Evolutionary conservation across 2,113 vertebrate species (phyloP), one percentile per base, ranked within the genome.

Genomic region (Halichoerus grypus): DNA sequence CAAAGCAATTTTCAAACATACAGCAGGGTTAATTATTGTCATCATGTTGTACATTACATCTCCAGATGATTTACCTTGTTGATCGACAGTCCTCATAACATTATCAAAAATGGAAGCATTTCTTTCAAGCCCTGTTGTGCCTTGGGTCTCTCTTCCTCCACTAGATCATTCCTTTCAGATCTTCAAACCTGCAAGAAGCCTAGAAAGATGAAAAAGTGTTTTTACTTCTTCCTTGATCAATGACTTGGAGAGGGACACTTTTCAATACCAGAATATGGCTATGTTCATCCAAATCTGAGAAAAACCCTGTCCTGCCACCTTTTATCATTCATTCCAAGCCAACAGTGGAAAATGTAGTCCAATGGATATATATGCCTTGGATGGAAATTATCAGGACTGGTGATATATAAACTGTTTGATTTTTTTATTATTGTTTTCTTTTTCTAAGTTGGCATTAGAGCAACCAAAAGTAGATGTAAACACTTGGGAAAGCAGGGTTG

Each of bases 401-500:
- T 31, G 59, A 65, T 22, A 42, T 9, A 53, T 69, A 55, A 33
- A 16, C 46, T 31, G 36, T 71, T 93, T 59, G 36, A 31, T 39
- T 51, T 91, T 61, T 93, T 96, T 76, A 31, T 76, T 81, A 31
- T 71, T 80, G n/a, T 85, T 93, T 96, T 88, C 85, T 91, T 96
- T 95, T 90, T 76, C 57, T 80, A 76, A 93, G 22, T 94, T 91
- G 89, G 91, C 95, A 59, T 95, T 42, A 46, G 55, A 92, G 88
- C 51, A 77, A 94, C 59, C 6, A 71, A 82, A 94, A 86, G 33
- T 91, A 49, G 10, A 63, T 74, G 79, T 76, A 80, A 94, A 77
- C n/a, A 91, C 65, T 55, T 53, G 59, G 63, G 85, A 67, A 93
- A 63, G 31, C 65, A 84, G 77, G 31, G 31, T 51, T 90, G 18